Base-by-base conservation (phyloP, 2,888 invertebrate genomes). In the Drosophila niveifrons region DNA sequence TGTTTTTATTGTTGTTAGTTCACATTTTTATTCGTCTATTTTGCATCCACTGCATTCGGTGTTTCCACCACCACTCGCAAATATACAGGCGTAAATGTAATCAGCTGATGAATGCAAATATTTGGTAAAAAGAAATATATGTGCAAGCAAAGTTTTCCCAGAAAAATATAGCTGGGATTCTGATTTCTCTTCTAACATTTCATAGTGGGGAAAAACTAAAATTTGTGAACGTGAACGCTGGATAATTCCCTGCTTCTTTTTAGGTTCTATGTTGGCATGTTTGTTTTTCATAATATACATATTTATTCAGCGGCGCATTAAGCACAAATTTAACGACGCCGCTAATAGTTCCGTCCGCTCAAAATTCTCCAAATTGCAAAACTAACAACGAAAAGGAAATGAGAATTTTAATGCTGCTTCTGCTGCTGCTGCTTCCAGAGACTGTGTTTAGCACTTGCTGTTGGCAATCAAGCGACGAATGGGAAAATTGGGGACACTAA, bases 281-380 rank as follows among this genome's bases (percentile, higher is more conserved):
- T 36, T 36, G 34, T 11, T n/a, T 11, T 36, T 6, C 36, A 11
- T 36, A 36, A 36, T 3, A 36, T n/a, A 36, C n/a, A 36, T 36
- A 36, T 36, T 36, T n/a, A n/a, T 36, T 36, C 36, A 11, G n/a
- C 36, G 36, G 31, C 28, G n/a, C 36, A 36, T 36, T 36, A 36
- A 36, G 36, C 44, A 44, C 44, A 17, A 43, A 13, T 15, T 17
- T 43, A 43, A 15, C 17, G 43, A 43, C 43, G 43, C 13, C 43
- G 17, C 17, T 15, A 15, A 43, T 17, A 43, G 17, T 13, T 43
- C 13, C 43, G 41, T 47, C 36, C 36, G 36, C 36, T 36, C 36
- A 36, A 6, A 36, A 36, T 36, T 36, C 36, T 36, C 36, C 36
- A 36, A 36, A 36, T 36, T 43, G 53, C 29, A 66, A 36, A 36